Evolutionary conservation across 2,113 vertebrate genomes (phyloP), one percentile per base, ranked within the genome.

Genomic region (Lophochroa leadbeateri): DNA sequence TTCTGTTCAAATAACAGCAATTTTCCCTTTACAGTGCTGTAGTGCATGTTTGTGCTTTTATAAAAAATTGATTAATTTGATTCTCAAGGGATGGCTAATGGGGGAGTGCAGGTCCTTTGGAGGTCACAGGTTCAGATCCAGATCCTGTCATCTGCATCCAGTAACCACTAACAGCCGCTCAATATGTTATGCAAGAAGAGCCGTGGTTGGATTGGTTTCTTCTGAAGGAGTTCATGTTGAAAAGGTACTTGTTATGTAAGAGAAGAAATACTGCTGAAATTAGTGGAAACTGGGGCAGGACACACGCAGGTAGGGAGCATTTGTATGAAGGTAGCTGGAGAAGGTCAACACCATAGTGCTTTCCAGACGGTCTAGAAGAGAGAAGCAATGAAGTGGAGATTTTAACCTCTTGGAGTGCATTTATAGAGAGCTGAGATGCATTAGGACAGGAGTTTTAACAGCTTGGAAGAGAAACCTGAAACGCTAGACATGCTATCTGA

Each of bases 191-290:
- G 29, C 43, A 82, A n/a, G 47, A 76, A 53, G 11, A 90, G 11
- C 37, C 17, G 64, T n/a, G 31, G 31, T 29, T 63, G 49, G 9
- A 49, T 74, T 78, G 23, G 10, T 86, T 94, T 70, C 27, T 75
- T 55, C 25, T 74, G 75, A 33, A 76, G 84, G 64, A 52, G 20
- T 63, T 81, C 43, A 11, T 33, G 27, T 78, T 83, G 46, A 24
- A 70, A 69, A 82, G 20, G 15, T 94, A 7, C n/a, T 23, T 53
- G 5, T n/a, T 67, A 37, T 4, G 0, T 65, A 75, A 89, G 72
- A 88, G 57, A 37, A 88, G 76, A 86, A 93, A 64, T 82, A 69
- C 17, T 52, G 81, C 77, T 95, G 72, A 89, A 91, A 89, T 85
- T 17, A 70, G 49, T 89, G 77, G 77, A 93, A 95, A 94, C 52